Conservation (phyloP, 2,113 vertebrate species). For the Megaceryle maxima region DNA sequence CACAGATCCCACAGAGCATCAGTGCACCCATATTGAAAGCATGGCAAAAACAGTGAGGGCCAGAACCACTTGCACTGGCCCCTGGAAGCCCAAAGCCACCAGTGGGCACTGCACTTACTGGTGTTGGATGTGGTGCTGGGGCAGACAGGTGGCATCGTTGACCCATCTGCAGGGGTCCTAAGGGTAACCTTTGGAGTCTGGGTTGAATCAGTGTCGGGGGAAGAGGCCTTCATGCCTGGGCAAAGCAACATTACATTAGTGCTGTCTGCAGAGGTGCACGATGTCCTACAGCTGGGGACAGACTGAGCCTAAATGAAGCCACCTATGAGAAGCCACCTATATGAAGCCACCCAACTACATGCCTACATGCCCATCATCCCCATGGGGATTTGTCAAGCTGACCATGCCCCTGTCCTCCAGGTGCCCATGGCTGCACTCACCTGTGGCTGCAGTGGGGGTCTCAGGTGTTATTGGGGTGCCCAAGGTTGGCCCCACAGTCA, state of each 20-base stretch:
- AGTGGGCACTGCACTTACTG: background rate
- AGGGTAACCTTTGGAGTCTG: background rate
- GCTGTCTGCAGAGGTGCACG: background rate
- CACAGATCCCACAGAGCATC: background rate
- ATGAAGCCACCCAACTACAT: background rate
- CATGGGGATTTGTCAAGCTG: background rate
- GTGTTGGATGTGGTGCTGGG: background rate
- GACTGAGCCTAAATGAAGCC: background rate
- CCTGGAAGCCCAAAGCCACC: background rate
- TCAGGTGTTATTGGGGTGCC: background rate
- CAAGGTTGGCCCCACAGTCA: accelerated
- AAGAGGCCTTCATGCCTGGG: background rate
- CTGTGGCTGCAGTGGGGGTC: background rate
- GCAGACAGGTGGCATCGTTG: accelerated
- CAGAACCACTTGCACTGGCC: background rate
- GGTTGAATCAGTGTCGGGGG: background rate
- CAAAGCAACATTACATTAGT: background rate
- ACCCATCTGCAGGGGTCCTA: background rate
- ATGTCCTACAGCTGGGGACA: background rate
- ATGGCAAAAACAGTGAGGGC: background rate
- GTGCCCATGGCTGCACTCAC: accelerated
- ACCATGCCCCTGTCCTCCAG: no score
- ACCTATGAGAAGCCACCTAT: background rate
- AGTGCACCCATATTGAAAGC: background rate
- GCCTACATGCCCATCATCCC: background rate